These are phyloP conservation scores for Apeltes quadracus DNA, from an alignment of 2,113 vertebrate genomes.

Conservation along the genomic window DNA sequence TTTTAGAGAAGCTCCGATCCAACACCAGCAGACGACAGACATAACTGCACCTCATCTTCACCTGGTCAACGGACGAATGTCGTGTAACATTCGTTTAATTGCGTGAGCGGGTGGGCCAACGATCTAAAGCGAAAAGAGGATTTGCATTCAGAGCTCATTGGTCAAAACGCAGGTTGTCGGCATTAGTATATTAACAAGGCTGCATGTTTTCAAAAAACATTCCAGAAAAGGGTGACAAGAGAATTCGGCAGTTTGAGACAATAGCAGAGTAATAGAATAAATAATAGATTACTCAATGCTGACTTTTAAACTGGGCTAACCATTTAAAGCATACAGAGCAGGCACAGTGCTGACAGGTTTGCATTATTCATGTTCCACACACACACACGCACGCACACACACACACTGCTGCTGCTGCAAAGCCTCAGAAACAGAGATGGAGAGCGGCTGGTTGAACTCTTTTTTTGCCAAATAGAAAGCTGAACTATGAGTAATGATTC, in stretches of 20 bases:
- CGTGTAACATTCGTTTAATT: constrained; percentile 9
- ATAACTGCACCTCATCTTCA: no score
- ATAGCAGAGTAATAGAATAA: constrained; percentile 55
- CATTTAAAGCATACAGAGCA: constrained; percentile 63
- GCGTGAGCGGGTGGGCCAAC: constrained; percentile 19
- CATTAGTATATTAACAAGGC: constrained; percentile 51
- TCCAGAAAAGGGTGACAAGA: constrained; percentile 50
- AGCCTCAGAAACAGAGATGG: constrained; percentile 44
- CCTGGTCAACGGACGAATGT: not conserved
- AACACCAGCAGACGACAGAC: no score
- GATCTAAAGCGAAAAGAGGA: constrained; percentile 26
- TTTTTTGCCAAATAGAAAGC: constrained; percentile 30
- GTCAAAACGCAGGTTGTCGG: constrained; percentile 46
- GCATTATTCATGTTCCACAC: constrained; percentile 65
- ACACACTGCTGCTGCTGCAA: constrained; percentile 26
- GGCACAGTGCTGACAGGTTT: constrained; percentile 65
- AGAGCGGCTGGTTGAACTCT: constrained; percentile 25
- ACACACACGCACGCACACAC: constrained; percentile 20
- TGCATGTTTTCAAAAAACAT: constrained; percentile 47
- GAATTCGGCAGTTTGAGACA: constrained; percentile 53
- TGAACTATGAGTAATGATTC: constrained; percentile 31
- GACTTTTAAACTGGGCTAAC: constrained; percentile 70
- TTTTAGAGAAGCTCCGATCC: not conserved
- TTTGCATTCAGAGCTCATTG: constrained; percentile 54
- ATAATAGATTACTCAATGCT: constrained; percentile 72